Conservation (phyloP, 2,113 vertebrate genomes). For the Gnathonemus longibarbis region DNA sequence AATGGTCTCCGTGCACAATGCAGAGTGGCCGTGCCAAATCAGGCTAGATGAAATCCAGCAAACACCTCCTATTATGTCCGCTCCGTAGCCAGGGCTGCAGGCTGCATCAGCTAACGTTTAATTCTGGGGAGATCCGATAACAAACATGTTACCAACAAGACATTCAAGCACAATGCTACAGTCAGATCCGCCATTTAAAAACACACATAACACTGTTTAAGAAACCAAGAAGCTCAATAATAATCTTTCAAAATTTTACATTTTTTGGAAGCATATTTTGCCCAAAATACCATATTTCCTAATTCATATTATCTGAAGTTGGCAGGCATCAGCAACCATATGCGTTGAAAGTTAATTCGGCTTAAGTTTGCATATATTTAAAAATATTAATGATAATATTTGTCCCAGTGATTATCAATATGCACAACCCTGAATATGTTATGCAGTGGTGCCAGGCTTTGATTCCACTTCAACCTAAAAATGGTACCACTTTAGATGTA, state of each 20-base stretch:
- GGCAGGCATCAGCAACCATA: not conserved
- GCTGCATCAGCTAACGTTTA: not conserved
- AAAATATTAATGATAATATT: not conserved
- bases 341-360: not conserved
- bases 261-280: not conserved
- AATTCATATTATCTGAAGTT: not conserved
- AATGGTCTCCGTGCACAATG: not conserved
- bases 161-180: not conserved
- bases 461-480: not conserved
- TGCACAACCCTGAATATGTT: not conserved
- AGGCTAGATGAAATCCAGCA: not conserved
- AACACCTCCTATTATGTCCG: not conserved
- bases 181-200: not conserved
- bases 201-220: not conserved
- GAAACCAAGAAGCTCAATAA: not conserved
- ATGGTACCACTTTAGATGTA: not conserved
- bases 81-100: not conserved
- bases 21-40: not conserved
- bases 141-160: not conserved
- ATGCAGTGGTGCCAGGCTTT: not conserved
- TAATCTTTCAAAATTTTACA: slow-evolving; percentile 8
- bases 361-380: not conserved
- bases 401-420: not conserved
- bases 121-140: not conserved
- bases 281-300: not conserved